Percentiles rank a stretch among this genome's conserved stretches.
Conservation (phyloP, 2,113 vertebrate species). For the Castor canadensis region DNA sequence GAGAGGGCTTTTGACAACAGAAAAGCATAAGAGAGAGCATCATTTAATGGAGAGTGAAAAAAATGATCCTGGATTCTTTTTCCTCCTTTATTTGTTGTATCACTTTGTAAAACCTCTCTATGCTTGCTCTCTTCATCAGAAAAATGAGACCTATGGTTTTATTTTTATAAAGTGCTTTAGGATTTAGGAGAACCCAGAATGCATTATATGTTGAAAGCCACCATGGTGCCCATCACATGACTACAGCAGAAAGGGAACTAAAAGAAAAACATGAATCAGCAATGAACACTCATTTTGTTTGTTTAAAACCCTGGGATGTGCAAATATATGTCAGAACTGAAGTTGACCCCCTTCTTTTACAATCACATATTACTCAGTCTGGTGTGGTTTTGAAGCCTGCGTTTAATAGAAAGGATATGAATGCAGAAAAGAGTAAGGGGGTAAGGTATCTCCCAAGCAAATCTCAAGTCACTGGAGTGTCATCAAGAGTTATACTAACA, state of each 20-base stretch:
- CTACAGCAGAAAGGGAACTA: constrained; percentile 62
- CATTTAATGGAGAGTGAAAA: constrained; percentile 78
- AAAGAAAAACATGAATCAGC: constrained; percentile 81
- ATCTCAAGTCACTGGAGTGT: background rate
- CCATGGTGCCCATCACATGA: constrained; percentile 72
- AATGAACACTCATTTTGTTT: constrained; percentile 78
- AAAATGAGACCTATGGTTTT: constrained; percentile 81
- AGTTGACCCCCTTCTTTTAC: constrained; percentile 67
- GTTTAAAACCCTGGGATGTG: constrained; percentile 76
- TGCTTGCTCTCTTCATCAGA: constrained; percentile 78
- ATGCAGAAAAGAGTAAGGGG: background rate
- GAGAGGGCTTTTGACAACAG: constrained; percentile 85
- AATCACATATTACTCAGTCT: constrained; percentile 47
- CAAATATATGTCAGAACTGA: constrained; percentile 74
- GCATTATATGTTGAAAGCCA: constrained; percentile 75
- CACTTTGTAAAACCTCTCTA: constrained; percentile 76
- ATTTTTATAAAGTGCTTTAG: constrained; percentile 79
- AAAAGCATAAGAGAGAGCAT: constrained; percentile 80
- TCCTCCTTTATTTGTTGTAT: constrained; percentile 76
- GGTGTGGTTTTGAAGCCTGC: constrained; percentile 62
- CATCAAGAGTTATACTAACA: background rate
- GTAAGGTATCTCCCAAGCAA: constrained; percentile 35
- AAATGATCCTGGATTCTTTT: constrained; percentile 74
- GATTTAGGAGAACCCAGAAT: constrained; percentile 72
- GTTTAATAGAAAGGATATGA: constrained; percentile 58